Evolutionary conservation across 2,113 vertebrate species (phyloP), one percentile per base, ranked within the genome.

Genomic region (Poeciliopsis prolifica): DNA sequence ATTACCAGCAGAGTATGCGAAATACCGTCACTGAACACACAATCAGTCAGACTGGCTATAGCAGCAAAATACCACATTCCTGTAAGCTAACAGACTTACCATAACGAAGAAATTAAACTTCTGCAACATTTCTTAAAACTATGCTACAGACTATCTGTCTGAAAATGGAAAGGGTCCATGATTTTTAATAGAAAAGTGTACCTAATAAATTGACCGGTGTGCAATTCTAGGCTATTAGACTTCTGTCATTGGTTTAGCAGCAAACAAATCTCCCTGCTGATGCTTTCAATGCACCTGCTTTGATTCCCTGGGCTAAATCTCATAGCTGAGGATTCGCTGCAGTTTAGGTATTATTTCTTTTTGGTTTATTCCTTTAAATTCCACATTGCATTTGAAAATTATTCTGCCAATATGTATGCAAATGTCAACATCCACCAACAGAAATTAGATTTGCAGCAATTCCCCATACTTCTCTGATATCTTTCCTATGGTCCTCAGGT

Each of bases 321-420:
- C 62, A 80, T 71, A 68, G 75, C 68, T 24, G 35, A 64, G 82
- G 83, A 83, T 89, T 89, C 80, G 70, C 70, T 69, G 69, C 42
- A 64, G 69, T 90, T 79, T 80, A 80, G 77, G 71, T 76, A 86
- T 88, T 84, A 77, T 85, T 86, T 15, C 74, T 78, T 70, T 75
- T 77, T 65, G 70, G 65, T 87, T 89, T 88, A 89, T 86, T 74
- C 89, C 77, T 67, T 77, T 73, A 76, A 88, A 80, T 81, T 83
- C 83, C 64, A 68, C 78, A 81, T 88, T 89, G 76, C 78, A 70
- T 88, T 89, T 85, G 77, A 91, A 58, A 91, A 86, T 86, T 70
- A 86, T 83, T 83, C 72, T 71, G 78, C 76, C 91, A 93, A 90
- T 93, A 92, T 93, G 88, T 93, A 93, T 93, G 92, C 88, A 92